Base-by-base conservation (phyloP, 2,113 vertebrate species). In the Cranoglanis bouderius region DNA sequence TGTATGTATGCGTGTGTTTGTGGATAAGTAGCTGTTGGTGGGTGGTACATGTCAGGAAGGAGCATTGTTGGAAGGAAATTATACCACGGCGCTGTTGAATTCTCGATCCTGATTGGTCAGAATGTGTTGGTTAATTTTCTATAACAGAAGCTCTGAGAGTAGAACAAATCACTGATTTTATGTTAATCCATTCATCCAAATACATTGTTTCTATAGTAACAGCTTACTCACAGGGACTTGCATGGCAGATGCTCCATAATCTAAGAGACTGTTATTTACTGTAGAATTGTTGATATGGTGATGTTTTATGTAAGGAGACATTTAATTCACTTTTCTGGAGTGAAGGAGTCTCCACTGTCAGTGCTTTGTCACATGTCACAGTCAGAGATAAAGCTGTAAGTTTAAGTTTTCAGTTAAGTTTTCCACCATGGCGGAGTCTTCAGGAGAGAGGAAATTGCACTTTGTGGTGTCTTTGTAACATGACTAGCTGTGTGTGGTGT, bases 11-110 rank as follows among this genome's bases (percentile, higher is more conserved):
- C 59, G 72, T 85, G 77, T 46, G 51, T 81, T 40, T 3, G 65
- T 18, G 8, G 2, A 72, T 35, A 38, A 38, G 32, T 19, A 38
- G 19, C 38, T 85, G 61, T 51, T 55, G 51, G 55, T 51, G 90
- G 86, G 80, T 87, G 91, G n/a, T 61, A 87, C 63, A 46, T 90
- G 82, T 91, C 38, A 21, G 40, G 18, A 57, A 87, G 85, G 49
- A 43, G 35, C 53, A 19, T 35, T 4, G 29, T 57, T 35, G 18
- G 40, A 75, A 74, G 29, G 67, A 57, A 57, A 59, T 77, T 38
- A 43, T n/a, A 65, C 63, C 10, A 0, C 63, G 14, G 63, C n/a
- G 3, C 26, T 67, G n/a, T 32, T 32, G 13, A 38, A 19, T 38
- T 38, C 67, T 72, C 8, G 10, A 46, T 46, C 40, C 21, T 43